phyloP scores from a whole-genome alignment of 2,113 vertebrate species.

The Chionomys nivalis region DNA sequence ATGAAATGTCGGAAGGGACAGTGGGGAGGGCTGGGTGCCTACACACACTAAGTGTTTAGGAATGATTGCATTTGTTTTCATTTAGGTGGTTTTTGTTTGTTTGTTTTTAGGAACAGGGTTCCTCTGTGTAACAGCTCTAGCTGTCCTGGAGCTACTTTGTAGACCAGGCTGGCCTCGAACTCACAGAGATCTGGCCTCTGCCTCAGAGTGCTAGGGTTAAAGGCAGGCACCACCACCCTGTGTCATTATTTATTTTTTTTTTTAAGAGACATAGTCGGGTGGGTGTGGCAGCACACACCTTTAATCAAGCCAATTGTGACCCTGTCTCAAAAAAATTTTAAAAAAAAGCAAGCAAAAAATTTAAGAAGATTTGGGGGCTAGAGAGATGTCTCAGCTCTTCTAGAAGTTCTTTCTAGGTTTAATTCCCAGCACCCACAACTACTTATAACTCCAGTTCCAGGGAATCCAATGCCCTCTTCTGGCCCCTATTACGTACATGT shows the following conservation, averaged over 20 bases:
- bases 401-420: background rate
- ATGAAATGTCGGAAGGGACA: background rate
- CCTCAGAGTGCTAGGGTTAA: too few species aligned
- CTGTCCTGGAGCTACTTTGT: too few species aligned
- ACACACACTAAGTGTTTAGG: background rate
- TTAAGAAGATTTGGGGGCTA: background rate
- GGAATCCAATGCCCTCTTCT: background rate
- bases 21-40: background rate
- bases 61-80: background rate
- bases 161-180: too few species aligned
- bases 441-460: background rate
- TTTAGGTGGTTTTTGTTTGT: too few species aligned
- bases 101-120: too few species aligned
- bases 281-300: accelerated
- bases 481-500: background rate
- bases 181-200: too few species aligned
- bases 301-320: background rate
- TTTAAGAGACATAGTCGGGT: background rate
- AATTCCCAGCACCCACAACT: background rate
- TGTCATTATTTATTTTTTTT: background rate
- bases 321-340: background rate
- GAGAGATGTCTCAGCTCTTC: background rate
- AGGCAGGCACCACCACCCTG: too few species aligned
- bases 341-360: background rate
- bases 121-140: too few species aligned